Evolutionary conservation across 2,113 vertebrate genomes (phyloP).

Genomic region (Leucoraja erinaceus): DNA sequence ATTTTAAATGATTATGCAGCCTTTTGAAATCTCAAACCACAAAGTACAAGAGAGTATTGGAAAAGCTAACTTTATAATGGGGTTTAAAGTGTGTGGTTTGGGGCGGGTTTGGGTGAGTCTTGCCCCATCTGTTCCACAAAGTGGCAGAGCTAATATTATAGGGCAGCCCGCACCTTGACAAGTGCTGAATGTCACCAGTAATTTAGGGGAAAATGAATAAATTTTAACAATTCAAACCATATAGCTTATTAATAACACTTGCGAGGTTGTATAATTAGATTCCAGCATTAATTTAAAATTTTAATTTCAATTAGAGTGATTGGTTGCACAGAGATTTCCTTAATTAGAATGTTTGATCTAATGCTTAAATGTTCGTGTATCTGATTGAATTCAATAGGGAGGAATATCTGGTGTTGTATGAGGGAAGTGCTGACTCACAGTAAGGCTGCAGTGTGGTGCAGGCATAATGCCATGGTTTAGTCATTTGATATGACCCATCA

Average conservation of each 20-base stretch:
- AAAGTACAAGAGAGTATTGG: constrained; percentile 54
- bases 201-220: neutral
- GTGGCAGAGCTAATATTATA: too few species aligned
- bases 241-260: constrained; percentile 30
- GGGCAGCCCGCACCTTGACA: too few species aligned
- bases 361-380: neutral
- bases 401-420: neutral
- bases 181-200: neutral
- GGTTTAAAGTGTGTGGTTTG: neutral
- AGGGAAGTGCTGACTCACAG: neutral
- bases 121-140: too few species aligned
- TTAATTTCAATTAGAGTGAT: neutral
- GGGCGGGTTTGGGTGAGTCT: neutral
- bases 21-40: constrained; percentile 74
- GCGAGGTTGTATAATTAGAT: constrained; percentile 3
- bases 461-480: neutral
- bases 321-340: neutral
- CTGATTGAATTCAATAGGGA: neutral
- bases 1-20: constrained; percentile 60
- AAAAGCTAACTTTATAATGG: neutral
- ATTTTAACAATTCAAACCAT: constrained; percentile 20
- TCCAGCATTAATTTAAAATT: constrained; percentile 19
- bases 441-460: neutral
- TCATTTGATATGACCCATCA: too few species aligned
- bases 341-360: neutral